Evolutionary conservation across 1,140 invertebrate genomes (phyloP), one percentile per base, ranked within the genome.

Genomic region (Zaprionus ghesquierei): DNA sequence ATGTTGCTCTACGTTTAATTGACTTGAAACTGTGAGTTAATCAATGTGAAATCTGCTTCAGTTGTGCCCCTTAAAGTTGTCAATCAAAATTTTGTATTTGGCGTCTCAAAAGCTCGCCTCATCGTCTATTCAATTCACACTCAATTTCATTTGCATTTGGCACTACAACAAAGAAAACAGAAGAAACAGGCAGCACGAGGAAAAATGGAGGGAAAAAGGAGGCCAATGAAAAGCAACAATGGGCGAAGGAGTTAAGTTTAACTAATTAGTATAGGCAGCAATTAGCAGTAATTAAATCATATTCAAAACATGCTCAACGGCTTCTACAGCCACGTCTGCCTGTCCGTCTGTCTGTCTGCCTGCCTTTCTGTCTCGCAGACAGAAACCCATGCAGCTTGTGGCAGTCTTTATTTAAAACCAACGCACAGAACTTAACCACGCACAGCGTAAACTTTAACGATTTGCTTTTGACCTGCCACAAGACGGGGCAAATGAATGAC

Each of bases 281-380:
- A 89, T 87, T 79, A 77, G 84, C 63, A 74, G 73, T 87, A 87
- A 89, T 89, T 89, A 80, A 87, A 77, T 89, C 77, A 89, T 84
- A 77, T 87, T 84, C 80, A 69, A 69, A 89, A 79, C 77, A 72
- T 62, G 49, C 25, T 53, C 38, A 27, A 10, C 27, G 33, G 13
- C 50, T 12, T 29, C 50, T 53, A 13, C 38, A 23, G n/a, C 54
- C 71, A 25, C n/a, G 15, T 55, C n/a, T 31, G 49, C 62, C 35
- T 35, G 41, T 65, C 31, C 41, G 0, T 35, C 22, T 15, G 13
- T 5, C 18, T 9, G 6, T 46, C 5, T 20, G 12, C 59, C 58
- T 31, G 31, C 12, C 35, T 29, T 18, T 18, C 55, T 44, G 35
- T 41, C 25, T 46, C 10, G n/a, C 8, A 15, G 3, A 20, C 41